Evolutionary conservation across 2,113 vertebrate genomes (phyloP).

Genomic region (Grammatotria lemairii): DNA sequence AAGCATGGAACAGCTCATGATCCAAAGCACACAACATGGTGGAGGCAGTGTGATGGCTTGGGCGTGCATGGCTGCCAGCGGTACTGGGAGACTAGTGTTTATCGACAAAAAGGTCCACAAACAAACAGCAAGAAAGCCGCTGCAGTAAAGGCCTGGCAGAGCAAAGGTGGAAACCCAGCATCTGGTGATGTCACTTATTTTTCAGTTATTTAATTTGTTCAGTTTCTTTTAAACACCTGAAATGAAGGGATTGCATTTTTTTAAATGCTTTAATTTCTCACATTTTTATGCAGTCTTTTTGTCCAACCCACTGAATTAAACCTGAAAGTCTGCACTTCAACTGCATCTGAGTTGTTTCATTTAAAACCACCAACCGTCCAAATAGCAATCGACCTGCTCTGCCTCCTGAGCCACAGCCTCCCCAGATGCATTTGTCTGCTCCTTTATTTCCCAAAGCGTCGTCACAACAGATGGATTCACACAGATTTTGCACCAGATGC

Average conservation of each 20-base stretch:
- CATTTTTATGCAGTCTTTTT: neutral
- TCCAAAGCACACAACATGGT: neutral
- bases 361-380: neutral
- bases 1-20: neutral
- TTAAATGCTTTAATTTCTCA: neutral
- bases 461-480: neutral
- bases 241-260: neutral
- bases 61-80: neutral
- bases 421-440: neutral
- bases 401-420: neutral
- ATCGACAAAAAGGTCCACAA: neutral
- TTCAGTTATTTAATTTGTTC: neutral
- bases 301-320: neutral
- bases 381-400: neutral
- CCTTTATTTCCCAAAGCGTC: neutral
- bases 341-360: neutral
- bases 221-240: neutral
- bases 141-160: neutral
- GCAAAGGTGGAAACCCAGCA: neutral
- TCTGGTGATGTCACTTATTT: neutral
- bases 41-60: neutral
- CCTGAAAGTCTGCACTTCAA: neutral
- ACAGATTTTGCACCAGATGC: neutral
- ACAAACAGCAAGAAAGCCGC: neutral
- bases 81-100: neutral